Percentiles rank a stretch among this genome's conserved stretches.
Evolutionary conservation across 2,113 vertebrate genomes (phyloP).

Genomic region (Circaetus gallicus): DNA sequence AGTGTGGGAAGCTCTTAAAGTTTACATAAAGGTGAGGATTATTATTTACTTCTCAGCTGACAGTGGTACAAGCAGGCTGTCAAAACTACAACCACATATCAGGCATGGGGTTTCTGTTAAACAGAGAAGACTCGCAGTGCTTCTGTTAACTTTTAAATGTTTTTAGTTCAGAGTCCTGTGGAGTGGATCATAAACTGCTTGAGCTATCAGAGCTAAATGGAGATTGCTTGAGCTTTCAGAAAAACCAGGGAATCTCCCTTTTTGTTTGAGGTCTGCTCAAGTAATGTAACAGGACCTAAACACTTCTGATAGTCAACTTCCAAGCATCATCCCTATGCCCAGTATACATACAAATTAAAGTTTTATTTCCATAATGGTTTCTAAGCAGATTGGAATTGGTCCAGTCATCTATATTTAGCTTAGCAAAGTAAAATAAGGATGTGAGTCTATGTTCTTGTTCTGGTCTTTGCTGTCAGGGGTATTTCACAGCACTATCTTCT

Average conservation of each 20-base stretch:
- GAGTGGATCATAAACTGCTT: background rate
- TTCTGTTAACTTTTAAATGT: background rate
- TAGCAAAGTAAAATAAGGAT: background rate
- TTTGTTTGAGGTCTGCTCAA: background rate
- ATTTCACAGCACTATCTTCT: background rate
- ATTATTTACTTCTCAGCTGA: constrained; percentile 10
- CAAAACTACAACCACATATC: background rate
- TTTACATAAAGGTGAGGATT: constrained; percentile 63
- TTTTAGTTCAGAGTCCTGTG: background rate
- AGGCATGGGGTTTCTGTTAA: background rate
- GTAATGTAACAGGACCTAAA: background rate
- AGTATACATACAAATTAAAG: background rate
- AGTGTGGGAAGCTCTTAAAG: constrained; percentile 64
- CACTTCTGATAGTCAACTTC: background rate
- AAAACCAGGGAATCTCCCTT: background rate
- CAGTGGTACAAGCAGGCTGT: background rate
- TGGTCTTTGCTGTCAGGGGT: background rate
- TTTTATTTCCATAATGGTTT: background rate
- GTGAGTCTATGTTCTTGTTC: background rate
- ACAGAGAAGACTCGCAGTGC: background rate
- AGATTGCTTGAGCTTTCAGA: background rate
- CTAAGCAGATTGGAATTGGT: constrained; percentile 33
- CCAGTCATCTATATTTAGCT: constrained; percentile 25
- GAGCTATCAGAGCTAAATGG: background rate
- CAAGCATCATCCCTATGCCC: background rate